Evolutionary conservation across 1,140 invertebrate species (phyloP).

Genomic region (Trichonephila inaurata): DNA sequence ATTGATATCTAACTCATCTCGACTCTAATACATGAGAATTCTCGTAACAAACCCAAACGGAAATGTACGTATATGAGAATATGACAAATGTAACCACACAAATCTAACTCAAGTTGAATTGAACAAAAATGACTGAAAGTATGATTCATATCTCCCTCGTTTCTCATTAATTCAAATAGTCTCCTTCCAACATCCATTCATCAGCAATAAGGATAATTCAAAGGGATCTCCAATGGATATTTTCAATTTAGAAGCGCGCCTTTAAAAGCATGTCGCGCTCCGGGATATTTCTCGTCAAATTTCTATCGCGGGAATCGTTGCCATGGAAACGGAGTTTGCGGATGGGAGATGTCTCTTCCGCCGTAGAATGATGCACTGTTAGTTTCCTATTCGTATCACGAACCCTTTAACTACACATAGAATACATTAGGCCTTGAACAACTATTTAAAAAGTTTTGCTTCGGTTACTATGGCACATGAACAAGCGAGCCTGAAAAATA

Average conservation of each 20-base stretch:
- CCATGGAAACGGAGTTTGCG: slow-evolving; percentile 43
- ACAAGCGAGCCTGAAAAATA: background rate
- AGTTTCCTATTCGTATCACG: slow-evolving; percentile 50
- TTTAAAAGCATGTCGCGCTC: background rate
- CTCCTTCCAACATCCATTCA: background rate
- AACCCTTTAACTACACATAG: background rate
- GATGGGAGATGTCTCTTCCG: slow-evolving; percentile 49
- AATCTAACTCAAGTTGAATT: too few species aligned
- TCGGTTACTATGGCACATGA: background rate
- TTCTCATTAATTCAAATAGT: background rate
- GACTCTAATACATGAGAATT: background rate
- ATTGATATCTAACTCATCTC: too few species aligned
- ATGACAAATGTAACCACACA: too few species aligned
- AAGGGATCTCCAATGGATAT: background rate
- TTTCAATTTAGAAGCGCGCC: background rate
- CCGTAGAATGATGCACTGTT: background rate
- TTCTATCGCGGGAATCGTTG: slow-evolving; percentile 6
- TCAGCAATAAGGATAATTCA: background rate
- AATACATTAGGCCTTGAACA: background rate
- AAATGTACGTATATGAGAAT: too few species aligned
- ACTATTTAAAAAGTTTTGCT: slow-evolving; percentile 5
- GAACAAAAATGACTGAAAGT: too few species aligned
- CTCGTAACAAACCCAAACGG: background rate
- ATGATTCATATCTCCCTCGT: background rate
- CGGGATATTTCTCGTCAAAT: slow-evolving; percentile 51